Base-by-base conservation (phyloP, 92 coral and sea anemone genomes). In the Zoanthus sociatus region DNA sequence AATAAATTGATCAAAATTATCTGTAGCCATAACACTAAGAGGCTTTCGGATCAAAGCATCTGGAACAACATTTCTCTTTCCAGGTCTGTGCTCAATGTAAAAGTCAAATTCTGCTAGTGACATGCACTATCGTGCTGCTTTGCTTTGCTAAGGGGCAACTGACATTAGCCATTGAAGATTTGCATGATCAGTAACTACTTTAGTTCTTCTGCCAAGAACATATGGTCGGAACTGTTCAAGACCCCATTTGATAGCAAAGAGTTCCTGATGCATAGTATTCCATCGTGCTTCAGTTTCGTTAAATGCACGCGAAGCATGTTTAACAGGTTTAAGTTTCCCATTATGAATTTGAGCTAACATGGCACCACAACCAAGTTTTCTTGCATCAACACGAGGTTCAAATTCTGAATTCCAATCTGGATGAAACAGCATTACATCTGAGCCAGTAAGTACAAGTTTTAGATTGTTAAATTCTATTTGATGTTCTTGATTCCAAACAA, bases 71-170 rank as follows among this genome's bases (percentile, higher is more conserved):
- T 79, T 86, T 73, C 67, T 84, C 20, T 76, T 84, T 18, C 89
- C 86, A 61, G 88, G 79, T 31, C 89, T 67, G 79, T 89, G 88
- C 88, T 88, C 88, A 76, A 91, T 83, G 70, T 74, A 82, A 66
- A 91, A 84, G 76, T 81, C 88, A 84, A 89, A 84, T 73, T 89
- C 88, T 5, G 90, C 92, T 90, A 92, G 89, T 9, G 87, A 75
- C 90, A 92, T 86, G 66, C 92, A 92, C 90, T 92, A 89, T n/a
- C 90, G 51, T 33, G 94, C 89, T 30, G 79, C 89, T 88, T 90
- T 87, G 18, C 85, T 86, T 64, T 90, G 88, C 37, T 75, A 91
- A 82, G 93, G 93, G 76, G 93, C 89, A 37, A 91, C 76, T 58
- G 91, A 87, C 31, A 88, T 82, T 6, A 88, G 53, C 91, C 94